Conservation (phyloP, 2,113 vertebrate genomes). For the Micromys minutus region DNA sequence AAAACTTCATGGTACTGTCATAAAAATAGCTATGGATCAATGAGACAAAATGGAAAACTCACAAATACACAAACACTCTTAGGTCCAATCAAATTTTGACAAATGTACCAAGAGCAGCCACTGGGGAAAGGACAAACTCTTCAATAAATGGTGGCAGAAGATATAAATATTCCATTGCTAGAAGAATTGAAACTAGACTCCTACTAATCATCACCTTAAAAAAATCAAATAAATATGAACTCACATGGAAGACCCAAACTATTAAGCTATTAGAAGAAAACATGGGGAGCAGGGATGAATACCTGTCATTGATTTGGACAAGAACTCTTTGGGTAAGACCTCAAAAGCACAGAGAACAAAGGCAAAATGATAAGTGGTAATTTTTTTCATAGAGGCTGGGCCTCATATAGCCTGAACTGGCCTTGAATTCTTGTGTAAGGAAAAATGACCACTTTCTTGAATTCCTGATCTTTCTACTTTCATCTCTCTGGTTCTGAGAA, state of each 20-base stretch:
- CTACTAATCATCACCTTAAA: neutral
- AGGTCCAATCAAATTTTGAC: neutral
- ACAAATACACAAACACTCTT: neutral
- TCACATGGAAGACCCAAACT: neutral
- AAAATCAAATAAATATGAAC: neutral
- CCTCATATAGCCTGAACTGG: neutral
- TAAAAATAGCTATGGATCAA: neutral
- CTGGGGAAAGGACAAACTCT: neutral
- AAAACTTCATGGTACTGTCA: neutral
- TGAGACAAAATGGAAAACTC: neutral
- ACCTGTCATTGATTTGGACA: neutral
- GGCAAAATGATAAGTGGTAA: neutral
- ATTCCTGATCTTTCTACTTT: neutral
- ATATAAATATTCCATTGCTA: neutral
- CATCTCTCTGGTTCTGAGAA: neutral
- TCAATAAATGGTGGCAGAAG: neutral
- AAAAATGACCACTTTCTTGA: neutral
- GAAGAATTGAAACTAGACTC: neutral
- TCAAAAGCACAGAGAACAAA: neutral
- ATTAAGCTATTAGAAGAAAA: neutral
- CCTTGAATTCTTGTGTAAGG: neutral
- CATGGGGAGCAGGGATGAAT: neutral
- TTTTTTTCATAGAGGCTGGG: neutral
- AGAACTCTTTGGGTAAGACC: neutral
- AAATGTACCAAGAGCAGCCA: neutral